These are phyloP conservation scores for Pseudococcus viburni DNA, from an alignment of 2,888 invertebrate genomes.

Conservation along the genomic window DNA sequence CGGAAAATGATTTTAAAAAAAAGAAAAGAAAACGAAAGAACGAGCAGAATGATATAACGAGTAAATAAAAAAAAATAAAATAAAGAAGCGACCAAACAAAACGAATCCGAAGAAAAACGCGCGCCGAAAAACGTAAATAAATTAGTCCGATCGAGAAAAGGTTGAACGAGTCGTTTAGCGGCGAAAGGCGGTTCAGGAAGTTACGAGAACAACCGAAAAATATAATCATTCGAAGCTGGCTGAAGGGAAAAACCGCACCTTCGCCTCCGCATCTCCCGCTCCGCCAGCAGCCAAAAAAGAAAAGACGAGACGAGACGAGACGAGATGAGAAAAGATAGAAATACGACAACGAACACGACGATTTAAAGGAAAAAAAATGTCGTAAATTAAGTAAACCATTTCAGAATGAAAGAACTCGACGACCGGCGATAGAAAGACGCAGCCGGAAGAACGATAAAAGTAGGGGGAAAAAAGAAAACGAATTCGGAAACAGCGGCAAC, in stretches of 20 bases:
- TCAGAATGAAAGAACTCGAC: not conserved
- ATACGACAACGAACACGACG: not conserved
- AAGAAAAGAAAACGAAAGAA: not conserved
- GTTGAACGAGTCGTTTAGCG: not conserved
- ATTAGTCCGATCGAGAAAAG: not conserved
- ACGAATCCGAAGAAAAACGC: not conserved
- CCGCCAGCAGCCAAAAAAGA: not conserved
- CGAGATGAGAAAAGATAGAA: not conserved
- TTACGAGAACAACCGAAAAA: not conserved
- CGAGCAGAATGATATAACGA: not conserved
- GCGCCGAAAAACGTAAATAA: constrained; percentile 15
- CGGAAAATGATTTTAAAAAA: not conserved
- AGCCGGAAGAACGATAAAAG: too few species aligned
- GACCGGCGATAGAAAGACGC: not conserved
- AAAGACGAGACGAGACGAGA: not conserved
- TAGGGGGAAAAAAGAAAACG: too few species aligned
- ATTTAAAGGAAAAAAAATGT: not conserved
- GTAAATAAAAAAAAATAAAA: too few species aligned
- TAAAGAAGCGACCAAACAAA: not conserved
- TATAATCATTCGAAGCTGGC: not conserved
- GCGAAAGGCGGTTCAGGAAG: too few species aligned
- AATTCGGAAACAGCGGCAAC: not conserved
- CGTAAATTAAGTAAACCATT: constrained; percentile 41
- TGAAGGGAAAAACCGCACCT: not conserved
- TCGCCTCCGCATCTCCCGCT: not conserved